phyloP scores from a whole-genome alignment of 2,113 vertebrate genomes.

The Dasyprocta punctata region DNA sequence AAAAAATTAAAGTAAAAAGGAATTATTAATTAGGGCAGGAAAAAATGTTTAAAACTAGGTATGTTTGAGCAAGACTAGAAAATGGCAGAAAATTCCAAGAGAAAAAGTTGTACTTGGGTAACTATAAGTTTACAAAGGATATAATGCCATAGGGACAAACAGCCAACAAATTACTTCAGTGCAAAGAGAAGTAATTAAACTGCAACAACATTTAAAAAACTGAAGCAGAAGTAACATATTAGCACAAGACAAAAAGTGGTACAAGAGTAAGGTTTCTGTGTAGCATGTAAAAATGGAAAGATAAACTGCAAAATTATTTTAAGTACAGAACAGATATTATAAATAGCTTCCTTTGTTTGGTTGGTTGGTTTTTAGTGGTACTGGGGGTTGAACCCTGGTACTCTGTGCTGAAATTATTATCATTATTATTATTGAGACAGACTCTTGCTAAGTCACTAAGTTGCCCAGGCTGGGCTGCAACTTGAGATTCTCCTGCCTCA shows the following conservation, averaged over 20 bases:
- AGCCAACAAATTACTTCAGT: neutral
- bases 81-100: neutral
- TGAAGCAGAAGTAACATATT: slow-evolving; percentile 22
- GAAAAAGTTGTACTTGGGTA: neutral
- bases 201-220: slow-evolving; percentile 8
- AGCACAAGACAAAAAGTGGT: neutral
- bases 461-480: neutral
- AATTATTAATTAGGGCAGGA: neutral
- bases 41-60: neutral
- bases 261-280: neutral
- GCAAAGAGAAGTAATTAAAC: slow-evolving; percentile 34
- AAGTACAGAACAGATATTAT: neutral
- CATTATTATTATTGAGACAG: neutral
- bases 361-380: neutral
- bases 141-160: neutral
- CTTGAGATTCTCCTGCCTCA: neutral
- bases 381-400: neutral
- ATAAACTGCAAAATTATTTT: neutral
- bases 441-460: neutral
- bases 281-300: neutral
- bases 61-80: neutral
- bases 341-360: neutral
- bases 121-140: neutral
- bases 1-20: neutral
- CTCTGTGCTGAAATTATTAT: neutral